Evolutionary conservation across 2,797 vertebrate genomes (phyloP).

Genomic region (Chaunax sp.): DNA sequence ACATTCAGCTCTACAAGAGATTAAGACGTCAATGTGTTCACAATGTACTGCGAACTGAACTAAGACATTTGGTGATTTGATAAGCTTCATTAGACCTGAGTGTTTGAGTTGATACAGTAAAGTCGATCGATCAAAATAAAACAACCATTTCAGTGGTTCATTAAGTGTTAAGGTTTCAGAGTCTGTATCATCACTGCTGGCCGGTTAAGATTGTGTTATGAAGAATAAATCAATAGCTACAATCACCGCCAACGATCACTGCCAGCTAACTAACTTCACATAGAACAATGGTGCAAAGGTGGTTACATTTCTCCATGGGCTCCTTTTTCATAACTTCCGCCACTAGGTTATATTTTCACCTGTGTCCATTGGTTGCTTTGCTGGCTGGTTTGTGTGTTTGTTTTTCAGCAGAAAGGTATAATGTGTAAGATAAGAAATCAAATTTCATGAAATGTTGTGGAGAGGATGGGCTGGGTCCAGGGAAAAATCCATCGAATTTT

Average conservation of each 20-base stretch:
- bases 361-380: no score
- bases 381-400: no score
- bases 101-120: conserved; percentile 79
- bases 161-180: conserved; percentile 32
- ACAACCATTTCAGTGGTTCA: conserved; percentile 54
- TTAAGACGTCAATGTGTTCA: conserved; percentile 83
- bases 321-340: neutral
- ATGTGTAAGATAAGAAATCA: no score
- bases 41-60: conserved; percentile 62
- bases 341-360: no score
- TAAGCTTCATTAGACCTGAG: conserved; percentile 81
- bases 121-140: conserved; percentile 67
- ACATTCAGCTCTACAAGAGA: conserved; percentile 75
- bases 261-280: conserved; percentile 15
- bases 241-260: conserved; percentile 17
- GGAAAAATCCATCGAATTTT: no score
- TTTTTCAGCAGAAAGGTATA: no score
- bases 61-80: conserved; percentile 85
- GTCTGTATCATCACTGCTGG: conserved; percentile 53
- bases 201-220: conserved; percentile 48
- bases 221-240: conserved; percentile 40
- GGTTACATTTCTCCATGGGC: conserved; percentile 3
- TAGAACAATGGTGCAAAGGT: conserved; percentile 25
- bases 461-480: no score
- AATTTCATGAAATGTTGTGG: no score